Evolutionary conservation across 2,888 invertebrate genomes (phyloP), one percentile per base, ranked within the genome.

Genomic region (Neocrepidodera transversa): DNA sequence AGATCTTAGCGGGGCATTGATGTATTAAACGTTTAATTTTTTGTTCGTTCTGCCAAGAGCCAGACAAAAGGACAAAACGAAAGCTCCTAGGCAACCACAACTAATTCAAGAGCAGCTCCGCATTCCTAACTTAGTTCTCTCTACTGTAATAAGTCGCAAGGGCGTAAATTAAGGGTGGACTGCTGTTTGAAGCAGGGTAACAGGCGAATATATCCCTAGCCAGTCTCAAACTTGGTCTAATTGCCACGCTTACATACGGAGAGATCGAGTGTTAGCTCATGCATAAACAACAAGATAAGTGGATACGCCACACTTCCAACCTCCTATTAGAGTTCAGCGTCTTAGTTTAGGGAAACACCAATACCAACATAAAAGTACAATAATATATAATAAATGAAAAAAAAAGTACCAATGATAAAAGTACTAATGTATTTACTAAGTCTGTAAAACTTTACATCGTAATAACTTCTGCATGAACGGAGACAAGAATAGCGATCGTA

Each of bases 201-300:
- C 68, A 70, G 66, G 69, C 68, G 67, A 71, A 69, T 52, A 48
- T 48, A 55, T 54, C 56, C 60, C 53, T 52, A 51, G 47, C 58
- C 30, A 51, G 62, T 58, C 59, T 59, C 38, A 62, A 64, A 66
- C 63, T 69, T 64, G 63, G 64, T 64, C 71, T 76, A 76, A 76
- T 76, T 76, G 74, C 71, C 67, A 66, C 69, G 71, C 71, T 73
- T 74, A 71, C 73, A 71, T 74, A 74, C 72, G 72, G 70, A 65
- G 62, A 70, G 69, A 72, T 68, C 73, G 70, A 73, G 75, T 72
- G 76, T 69, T 62, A 73, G 67, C 75, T 78, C 78, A 78, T 78
- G 77, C 77, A 77, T 78, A 78, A 78, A 76, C 77, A 76, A 78
- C 72, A 74, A 76, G 78, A 76, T 76, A 78, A 78, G 76, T 76